phyloP scores from a whole-genome alignment of 2,797 vertebrate genomes.

The Meriones psammophilus region DNA sequence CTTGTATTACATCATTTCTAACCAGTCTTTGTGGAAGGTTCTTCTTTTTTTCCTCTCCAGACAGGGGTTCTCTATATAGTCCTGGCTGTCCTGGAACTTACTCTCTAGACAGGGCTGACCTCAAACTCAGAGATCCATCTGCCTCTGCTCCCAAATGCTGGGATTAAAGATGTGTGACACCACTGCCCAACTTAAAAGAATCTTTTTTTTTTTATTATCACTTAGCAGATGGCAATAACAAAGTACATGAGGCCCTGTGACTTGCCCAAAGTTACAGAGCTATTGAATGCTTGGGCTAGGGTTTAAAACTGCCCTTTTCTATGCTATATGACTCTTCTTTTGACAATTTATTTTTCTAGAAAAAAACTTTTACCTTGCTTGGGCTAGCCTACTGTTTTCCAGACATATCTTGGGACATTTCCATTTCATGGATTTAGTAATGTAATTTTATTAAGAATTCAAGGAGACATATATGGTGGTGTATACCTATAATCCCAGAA shows the following conservation, averaged over 20 bases:
- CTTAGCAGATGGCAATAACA: conserved; percentile 9
- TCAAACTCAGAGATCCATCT: background rate
- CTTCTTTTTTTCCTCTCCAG: background rate
- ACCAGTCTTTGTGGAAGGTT: background rate
- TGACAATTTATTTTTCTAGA: background rate
- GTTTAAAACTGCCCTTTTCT: conserved; percentile 30
- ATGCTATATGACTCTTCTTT: background rate
- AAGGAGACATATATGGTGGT: background rate
- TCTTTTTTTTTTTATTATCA: conserved; percentile 46
- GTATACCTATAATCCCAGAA: background rate
- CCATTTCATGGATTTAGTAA: background rate
- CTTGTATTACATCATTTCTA: conserved; percentile 16
- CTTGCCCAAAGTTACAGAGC: background rate
- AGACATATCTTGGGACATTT: conserved; percentile 10
- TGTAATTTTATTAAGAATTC: conserved; percentile 28
- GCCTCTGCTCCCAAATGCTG: too few relatives aligned
- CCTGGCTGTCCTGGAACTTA: background rate
- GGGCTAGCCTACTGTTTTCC: background rate
- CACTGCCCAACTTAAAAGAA: background rate
- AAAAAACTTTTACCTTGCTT: conserved; percentile 2
- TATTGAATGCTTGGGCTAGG: background rate
- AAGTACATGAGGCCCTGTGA: background rate
- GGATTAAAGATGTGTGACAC: background rate
- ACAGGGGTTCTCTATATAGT: background rate
- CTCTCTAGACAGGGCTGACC: background rate